Conservation (phyloP, 2,888 invertebrate genomes). For the Scrobipalpa costella region DNA sequence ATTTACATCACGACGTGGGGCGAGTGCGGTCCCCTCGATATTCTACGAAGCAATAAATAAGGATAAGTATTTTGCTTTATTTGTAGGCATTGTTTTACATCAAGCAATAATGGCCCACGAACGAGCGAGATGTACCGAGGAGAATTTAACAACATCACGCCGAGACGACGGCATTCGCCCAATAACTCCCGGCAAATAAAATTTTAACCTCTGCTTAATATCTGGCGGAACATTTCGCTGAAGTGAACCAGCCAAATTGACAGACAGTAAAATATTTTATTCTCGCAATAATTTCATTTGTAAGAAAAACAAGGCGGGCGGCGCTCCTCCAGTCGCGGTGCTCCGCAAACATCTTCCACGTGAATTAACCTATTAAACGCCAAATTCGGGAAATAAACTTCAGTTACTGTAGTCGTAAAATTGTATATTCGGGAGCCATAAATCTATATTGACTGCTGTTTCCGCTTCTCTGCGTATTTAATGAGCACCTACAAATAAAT, state of each 20-base stretch:
- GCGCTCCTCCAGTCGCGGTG: constrained; percentile 42
- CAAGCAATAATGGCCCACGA: constrained; percentile 63
- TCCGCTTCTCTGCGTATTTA: constrained; percentile 25
- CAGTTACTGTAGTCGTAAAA: constrained; percentile 62
- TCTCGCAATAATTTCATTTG: constrained; percentile 77
- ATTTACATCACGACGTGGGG: constrained; percentile 26
- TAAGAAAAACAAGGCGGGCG: constrained; percentile 70
- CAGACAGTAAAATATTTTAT: constrained; percentile 81
- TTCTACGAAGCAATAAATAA: constrained; percentile 61
- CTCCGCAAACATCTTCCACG: constrained; percentile 70
- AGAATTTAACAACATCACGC: constrained; percentile 64
- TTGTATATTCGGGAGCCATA: constrained; percentile 39
- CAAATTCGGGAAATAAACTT: constrained; percentile 67
- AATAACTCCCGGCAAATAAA: constrained; percentile 74
- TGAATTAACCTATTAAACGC: constrained; percentile 77
- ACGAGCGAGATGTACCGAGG: constrained; percentile 53
- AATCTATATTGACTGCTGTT: constrained; percentile 25
- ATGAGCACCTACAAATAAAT: constrained; percentile 29
- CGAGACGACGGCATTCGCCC: constrained; percentile 54
- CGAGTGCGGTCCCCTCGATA: constrained; percentile 32
- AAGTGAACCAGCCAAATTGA: constrained; percentile 70
- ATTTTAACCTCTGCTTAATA: constrained; percentile 80
- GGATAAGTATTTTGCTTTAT: constrained; percentile 59
- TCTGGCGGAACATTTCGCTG: constrained; percentile 64
- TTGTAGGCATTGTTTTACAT: constrained; percentile 70